phyloP scores from a whole-genome alignment of 2,797 vertebrate species.

The Euthynnus affinis region DNA sequence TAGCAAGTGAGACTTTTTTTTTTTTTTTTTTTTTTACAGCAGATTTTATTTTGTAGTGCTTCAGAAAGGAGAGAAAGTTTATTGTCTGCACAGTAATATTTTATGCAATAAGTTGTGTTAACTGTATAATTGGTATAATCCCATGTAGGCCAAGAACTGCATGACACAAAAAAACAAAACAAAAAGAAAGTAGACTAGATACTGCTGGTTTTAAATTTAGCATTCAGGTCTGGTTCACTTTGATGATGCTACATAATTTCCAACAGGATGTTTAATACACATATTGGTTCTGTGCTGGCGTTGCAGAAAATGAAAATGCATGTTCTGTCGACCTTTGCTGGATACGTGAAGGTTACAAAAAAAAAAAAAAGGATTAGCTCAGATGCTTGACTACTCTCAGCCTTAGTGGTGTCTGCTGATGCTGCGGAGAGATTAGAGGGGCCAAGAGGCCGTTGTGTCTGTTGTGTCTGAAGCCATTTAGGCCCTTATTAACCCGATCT shows the following conservation, averaged over 20 bases:
- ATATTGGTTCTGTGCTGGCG: background rate
- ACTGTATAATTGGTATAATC: background rate
- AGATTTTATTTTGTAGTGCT: too few relatives aligned
- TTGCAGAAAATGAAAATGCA: background rate
- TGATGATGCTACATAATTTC: background rate
- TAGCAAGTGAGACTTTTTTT: too few relatives aligned
- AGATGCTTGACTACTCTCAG: conserved; percentile 27
- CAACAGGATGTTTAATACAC: background rate
- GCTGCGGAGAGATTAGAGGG: conserved; percentile 58
- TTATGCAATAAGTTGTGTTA: background rate
- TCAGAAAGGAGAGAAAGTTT: conserved; percentile 12
- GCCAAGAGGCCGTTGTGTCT: conserved; percentile 38
- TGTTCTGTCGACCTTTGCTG: background rate
- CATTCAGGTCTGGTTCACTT: background rate
- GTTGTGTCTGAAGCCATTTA: conserved; percentile 41
- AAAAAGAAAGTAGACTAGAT: background rate
- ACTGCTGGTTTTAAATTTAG: background rate
- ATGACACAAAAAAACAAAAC: background rate
- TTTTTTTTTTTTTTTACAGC: too few relatives aligned
- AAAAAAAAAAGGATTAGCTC: conserved; percentile 44
- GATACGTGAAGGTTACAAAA: background rate
- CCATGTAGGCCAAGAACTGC: background rate
- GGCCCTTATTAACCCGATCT: conserved; percentile 51
- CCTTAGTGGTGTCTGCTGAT: conserved; percentile 36
- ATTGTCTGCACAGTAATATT: background rate